These are phyloP conservation scores for Pachydiplax longipennis DNA, from an alignment of 2,888 invertebrate species.

Conservation along the genomic window DNA sequence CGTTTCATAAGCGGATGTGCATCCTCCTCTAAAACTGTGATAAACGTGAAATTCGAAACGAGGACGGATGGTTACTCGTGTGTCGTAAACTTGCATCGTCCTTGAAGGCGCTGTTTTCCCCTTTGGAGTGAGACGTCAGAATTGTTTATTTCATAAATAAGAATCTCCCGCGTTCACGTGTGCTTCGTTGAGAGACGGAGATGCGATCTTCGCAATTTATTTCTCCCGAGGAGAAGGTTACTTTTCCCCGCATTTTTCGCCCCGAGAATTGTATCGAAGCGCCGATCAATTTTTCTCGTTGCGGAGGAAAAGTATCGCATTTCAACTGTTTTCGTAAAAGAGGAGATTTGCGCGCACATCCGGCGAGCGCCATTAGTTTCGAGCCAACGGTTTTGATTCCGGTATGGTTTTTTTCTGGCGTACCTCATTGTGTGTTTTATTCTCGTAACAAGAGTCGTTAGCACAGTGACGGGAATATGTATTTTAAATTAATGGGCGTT, in stretches of 20 bases:
- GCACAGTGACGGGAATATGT: too few relatives aligned
- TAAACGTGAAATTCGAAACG: not conserved
- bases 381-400: too few relatives aligned
- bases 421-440: too few relatives aligned
- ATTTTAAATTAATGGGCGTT: too few relatives aligned
- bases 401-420: too few relatives aligned
- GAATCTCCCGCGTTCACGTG: not conserved
- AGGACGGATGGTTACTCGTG: not conserved
- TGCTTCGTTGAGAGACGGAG: not conserved
- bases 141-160: not conserved
- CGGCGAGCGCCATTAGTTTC: not conserved
- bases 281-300: not conserved
- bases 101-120: not conserved
- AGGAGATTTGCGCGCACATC: not conserved
- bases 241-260: not conserved
- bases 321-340: too few relatives aligned
- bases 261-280: not conserved
- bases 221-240: not conserved
- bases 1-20: not conserved
- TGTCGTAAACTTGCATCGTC: not conserved
- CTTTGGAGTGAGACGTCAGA: not conserved
- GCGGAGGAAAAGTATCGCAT: not conserved
- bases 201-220: not conserved
- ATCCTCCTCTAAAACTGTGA: not conserved
- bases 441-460: too few relatives aligned